Evolutionary conservation across 2,888 invertebrate species (phyloP), one percentile per base, ranked within the genome.

Genomic region (Acrobeloides nanus): DNA sequence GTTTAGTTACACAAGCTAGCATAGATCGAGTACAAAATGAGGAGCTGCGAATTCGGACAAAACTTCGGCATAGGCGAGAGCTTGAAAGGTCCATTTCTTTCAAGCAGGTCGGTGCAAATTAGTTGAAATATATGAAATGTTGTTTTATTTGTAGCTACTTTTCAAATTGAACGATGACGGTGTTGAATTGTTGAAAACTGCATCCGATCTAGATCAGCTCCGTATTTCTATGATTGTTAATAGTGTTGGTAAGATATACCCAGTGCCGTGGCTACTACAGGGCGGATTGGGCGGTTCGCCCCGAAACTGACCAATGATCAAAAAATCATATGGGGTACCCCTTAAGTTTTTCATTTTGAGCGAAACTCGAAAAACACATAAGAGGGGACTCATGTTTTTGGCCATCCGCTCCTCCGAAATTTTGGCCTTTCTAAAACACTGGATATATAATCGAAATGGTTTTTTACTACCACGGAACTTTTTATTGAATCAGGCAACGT

Each of bases 131-230:
- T 33, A 35, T 21, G n/a, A 6, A 39, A 18, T 7, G 21, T 15
- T 10, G 12, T 53, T 17, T 12, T 3, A 17, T 31, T 8, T 59
- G 41, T 35, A 66, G 68, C 55, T 71, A 12, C 48, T 72, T 5
- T 56, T 65, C 41, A 53, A 61, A 20, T 56, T 72, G 3, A 70
- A 71, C 46, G 72, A 73, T 42, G 68, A 69, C 34, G 66, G 67
- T 1, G 58, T 72, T 12, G 66, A 69, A 23, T 50, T 72, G 20
- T 61, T 72, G 12, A 63, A 60, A 49, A 38, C 57, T 4, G 61
- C 64, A 10, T 48, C 39, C 12, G 53, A 56, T 23, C 47, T 51
- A 3, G 48, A 51, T 6, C 31, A 24, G 12, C 49, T 67, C 8
- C 39, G 50, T 3, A 59, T 69, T 33, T 50, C 63, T 1, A 48